Base-by-base conservation (phyloP, 2,888 invertebrate genomes). In the Coelopa pilipes region DNA sequence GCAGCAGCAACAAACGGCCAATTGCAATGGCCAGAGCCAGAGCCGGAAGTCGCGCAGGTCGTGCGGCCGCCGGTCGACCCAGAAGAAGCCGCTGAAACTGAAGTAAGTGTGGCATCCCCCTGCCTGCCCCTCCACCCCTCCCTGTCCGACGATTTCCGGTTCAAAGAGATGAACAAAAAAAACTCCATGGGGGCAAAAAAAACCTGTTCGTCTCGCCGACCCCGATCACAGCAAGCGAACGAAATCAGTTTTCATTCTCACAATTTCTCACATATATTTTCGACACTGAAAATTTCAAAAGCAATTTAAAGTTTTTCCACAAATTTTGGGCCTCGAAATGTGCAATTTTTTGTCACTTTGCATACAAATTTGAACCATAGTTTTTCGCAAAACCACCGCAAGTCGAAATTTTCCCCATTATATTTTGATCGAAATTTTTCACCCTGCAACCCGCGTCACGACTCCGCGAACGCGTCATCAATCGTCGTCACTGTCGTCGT, bases 231-330 rank as follows among this genome's bases (percentile, higher is more conserved):
- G 69, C 73, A 76, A 72, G 34, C 74, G 72, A 49, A 60, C 57
- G 59, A 74, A 75, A 72, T 63, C 60, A 57, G 67, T 74, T 59
- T 71, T 68, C 65, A 45, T 70, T 74, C 76, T 74, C 59, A 34
- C 34, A 21, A 65, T 50, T 53, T 68, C 11, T 70, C 74, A 72
- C 46, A 75, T 75, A 78, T 72, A 76, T 75, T 75, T 78, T 76
- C 70, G 74, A 73, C 71, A 60, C 74, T 76, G 71, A 74, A 70
- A 78, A 76, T 76, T 76, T 73, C 62, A 60, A 65, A 75, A 75
- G 75, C 49, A 71, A 12, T 34, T 34, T 72, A 73, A 66, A 17
- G 63, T 53, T 69, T 66, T 60, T 59, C 66, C 72, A 72, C 49
- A 73, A 70, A 73, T 74, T 67, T 72, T 75, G 63, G 72, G 72